Evolutionary conservation across 2,113 vertebrate species (phyloP).

Genomic region (Dendrocopos noguchii): DNA sequence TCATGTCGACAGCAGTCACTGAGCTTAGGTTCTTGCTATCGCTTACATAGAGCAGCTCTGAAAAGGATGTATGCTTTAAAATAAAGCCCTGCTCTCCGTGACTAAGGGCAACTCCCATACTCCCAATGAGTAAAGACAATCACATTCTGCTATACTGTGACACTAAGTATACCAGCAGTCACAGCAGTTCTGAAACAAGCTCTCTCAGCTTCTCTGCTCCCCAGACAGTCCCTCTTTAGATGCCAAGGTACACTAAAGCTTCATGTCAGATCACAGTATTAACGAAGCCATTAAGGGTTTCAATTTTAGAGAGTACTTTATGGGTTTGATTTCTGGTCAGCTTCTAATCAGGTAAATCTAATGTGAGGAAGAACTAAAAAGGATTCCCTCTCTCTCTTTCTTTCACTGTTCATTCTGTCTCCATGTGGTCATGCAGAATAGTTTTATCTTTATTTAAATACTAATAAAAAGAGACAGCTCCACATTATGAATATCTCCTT

Average conservation of each 20-base stretch:
- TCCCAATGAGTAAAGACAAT: background rate
- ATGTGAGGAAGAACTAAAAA: slow-evolving; percentile 1
- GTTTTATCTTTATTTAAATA: slow-evolving; percentile 47
- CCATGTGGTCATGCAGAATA: background rate
- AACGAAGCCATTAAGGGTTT: slow-evolving; percentile 48
- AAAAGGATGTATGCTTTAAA: background rate
- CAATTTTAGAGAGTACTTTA: slow-evolving; percentile 47
- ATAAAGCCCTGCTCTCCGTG: background rate
- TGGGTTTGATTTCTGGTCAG: slow-evolving; percentile 42
- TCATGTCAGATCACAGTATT: slow-evolving; percentile 30
- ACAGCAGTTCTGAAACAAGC: background rate
- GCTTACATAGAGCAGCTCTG: background rate
- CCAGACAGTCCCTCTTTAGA: background rate
- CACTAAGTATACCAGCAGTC: background rate
- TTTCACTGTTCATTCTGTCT: background rate
- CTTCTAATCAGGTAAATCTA: slow-evolving; percentile 51
- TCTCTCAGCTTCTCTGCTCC: background rate
- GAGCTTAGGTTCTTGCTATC: background rate
- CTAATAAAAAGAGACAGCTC: slow-evolving; percentile 56
- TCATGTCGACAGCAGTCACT: background rate
- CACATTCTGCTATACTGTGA: accelerated
- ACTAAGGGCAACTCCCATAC: background rate
- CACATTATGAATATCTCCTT: slow-evolving; percentile 41
- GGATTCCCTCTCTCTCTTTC: background rate
- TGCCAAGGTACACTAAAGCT: background rate